A percentile compares a stretch with the other conserved stretches of the same genome.
Evolutionary conservation across 30 jellyfish, hydroid and myxozoan genomes (phyloP).

Genomic region (Hydractinia symbiolongicarpus): DNA sequence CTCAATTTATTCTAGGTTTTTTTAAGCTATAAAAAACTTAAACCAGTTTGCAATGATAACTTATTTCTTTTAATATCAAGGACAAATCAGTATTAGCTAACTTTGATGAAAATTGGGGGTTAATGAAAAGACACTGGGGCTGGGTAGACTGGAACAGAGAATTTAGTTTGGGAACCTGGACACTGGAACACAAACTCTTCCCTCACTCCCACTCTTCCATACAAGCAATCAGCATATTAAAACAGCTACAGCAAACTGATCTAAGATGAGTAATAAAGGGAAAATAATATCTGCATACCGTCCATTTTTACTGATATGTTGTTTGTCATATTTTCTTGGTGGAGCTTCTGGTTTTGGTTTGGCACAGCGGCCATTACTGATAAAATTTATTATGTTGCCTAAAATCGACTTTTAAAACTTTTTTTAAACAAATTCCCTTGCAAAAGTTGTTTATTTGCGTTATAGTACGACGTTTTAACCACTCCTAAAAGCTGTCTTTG

Average conservation of each 20-base stretch:
- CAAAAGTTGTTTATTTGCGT: not conserved
- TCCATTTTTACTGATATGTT: conserved; percentile 24
- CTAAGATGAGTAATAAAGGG: not conserved
- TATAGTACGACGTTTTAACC: not conserved
- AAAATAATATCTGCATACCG: conserved; percentile 8
- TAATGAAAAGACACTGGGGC: conserved; percentile 11
- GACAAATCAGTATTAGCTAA: no score
- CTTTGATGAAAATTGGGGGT: not conserved
- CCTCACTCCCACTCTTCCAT: conserved; percentile 32
- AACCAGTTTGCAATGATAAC: no score
- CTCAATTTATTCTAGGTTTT: no score
- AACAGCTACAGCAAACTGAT: not conserved
- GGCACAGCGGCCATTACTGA: conserved; percentile 6
- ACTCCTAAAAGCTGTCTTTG: not conserved
- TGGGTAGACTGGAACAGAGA: conserved; percentile 39
- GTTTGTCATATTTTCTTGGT: conserved; percentile 9
- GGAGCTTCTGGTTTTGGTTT: conserved; percentile 2
- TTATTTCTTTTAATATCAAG: no score
- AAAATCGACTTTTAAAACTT: not conserved
- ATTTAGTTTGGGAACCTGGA: conserved; percentile 31
- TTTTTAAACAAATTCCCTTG: not conserved
- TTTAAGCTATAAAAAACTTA: no score
- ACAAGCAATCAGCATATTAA: not conserved
- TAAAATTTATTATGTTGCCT: not conserved
- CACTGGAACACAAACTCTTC: conserved; percentile 53